These are phyloP conservation scores for Malachius bipustulatus DNA, from an alignment of 2,888 invertebrate species.

Conservation along the genomic window DNA sequence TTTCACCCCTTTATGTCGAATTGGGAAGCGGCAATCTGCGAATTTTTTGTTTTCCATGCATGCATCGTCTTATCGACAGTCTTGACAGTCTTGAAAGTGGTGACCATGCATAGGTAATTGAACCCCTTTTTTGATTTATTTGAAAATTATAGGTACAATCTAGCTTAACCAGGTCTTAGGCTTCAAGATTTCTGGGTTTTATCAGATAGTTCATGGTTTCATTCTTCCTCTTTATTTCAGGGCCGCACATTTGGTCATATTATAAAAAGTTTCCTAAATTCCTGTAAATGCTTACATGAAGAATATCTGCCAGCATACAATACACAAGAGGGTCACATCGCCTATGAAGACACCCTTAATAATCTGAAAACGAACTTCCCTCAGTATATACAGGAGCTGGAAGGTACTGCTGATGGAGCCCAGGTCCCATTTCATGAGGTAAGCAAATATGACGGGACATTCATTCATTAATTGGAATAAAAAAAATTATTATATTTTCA, in stretches of 20 bases:
- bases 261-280: constrained; percentile 56
- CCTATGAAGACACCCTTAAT: constrained; percentile 63
- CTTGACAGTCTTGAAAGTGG: too few relatives aligned
- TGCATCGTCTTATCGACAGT: too few relatives aligned
- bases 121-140: background rate
- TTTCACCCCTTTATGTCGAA: too few relatives aligned
- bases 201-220: too few relatives aligned
- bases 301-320: constrained; percentile 60
- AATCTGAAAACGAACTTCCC: constrained; percentile 60
- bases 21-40: too few relatives aligned
- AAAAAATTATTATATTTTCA: constrained; percentile 39
- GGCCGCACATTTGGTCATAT: constrained; percentile 65
- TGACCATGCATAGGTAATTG: background rate
- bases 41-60: constrained; percentile 1
- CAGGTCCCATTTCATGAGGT: constrained; percentile 75
- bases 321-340: constrained; percentile 53
- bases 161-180: background rate
- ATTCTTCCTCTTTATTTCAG: constrained; percentile 38
- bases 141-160: background rate
- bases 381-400: constrained; percentile 69
- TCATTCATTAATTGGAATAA: constrained; percentile 1
- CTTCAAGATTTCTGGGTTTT: too few relatives aligned
- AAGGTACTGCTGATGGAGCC: constrained; percentile 78
- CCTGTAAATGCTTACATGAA: constrained; percentile 50
- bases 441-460: constrained; percentile 16